Evolutionary conservation across 1,140 invertebrate species (phyloP).

Genomic region (Theocolax elegans): DNA sequence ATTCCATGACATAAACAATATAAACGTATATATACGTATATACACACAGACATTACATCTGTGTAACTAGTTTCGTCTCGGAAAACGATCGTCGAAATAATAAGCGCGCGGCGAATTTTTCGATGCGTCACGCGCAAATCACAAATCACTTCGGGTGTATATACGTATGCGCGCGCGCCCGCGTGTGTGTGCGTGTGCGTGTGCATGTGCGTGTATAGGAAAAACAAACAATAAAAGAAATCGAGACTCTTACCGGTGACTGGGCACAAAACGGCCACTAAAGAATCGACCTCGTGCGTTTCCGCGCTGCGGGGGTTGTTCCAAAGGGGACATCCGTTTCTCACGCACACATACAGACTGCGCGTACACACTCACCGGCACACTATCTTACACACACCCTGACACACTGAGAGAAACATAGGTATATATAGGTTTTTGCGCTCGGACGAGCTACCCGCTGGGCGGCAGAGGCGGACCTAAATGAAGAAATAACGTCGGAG

Average conservation of each 20-base stretch:
- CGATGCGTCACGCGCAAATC: slow-evolving; percentile 22
- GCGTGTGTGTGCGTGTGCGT: too few relatives aligned
- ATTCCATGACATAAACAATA: not conserved
- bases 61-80: not conserved
- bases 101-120: slow-evolving; percentile 3
- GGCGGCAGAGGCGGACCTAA: slow-evolving; percentile 4
- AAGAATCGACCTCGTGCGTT: slow-evolving; percentile 27
- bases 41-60: not conserved
- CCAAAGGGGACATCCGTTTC: slow-evolving; percentile 22
- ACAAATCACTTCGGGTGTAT: slow-evolving; percentile 28
- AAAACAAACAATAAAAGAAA: slow-evolving; percentile 29
- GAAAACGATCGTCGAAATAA: slow-evolving; percentile 15
- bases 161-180: too few relatives aligned
- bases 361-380: not conserved
- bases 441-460: not conserved
- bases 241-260: slow-evolving; percentile 3
- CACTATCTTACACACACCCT: not conserved
- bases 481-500: slow-evolving; percentile 36
- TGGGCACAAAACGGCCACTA: slow-evolving; percentile 25
- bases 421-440: slow-evolving; percentile 3
- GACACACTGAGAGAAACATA: not conserved
- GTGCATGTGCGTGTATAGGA: too few relatives aligned
- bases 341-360: slow-evolving; percentile 5
- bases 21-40: not conserved
- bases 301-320: slow-evolving; percentile 23